These are phyloP conservation scores for Scleropages formosus DNA, from an alignment of 2,797 vertebrate genomes.

Conservation along the genomic window DNA sequence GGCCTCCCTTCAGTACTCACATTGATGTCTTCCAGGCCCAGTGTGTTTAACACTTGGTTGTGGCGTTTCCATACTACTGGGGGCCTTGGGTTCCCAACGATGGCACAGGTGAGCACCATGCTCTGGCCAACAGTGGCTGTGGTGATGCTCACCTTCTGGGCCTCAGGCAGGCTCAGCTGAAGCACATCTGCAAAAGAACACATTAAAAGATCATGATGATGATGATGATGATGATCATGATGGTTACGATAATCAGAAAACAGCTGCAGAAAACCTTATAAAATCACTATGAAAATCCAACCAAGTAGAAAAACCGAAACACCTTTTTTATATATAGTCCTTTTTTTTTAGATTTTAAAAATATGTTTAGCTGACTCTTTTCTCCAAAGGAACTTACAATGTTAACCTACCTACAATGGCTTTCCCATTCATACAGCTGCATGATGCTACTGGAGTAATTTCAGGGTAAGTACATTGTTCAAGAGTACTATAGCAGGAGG, in stretches of 20 bases:
- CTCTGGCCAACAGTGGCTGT: conserved; percentile 88
- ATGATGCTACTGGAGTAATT: no score
- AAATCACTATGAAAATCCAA: neutral
- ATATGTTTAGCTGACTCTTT: no score
- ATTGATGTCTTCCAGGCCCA: conserved; percentile 93
- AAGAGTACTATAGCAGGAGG: no score
- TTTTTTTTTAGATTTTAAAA: conserved; percentile 4
- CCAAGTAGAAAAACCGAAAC: neutral
- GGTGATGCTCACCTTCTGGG: conserved; percentile 77
- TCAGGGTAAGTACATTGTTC: no score
- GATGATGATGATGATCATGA: neutral
- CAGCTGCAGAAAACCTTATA: neutral
- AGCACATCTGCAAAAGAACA: conserved; percentile 79
- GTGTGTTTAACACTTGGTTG: conserved; percentile 79
- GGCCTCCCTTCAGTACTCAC: conserved; percentile 68
- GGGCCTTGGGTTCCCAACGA: conserved; percentile 79
- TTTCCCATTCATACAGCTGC: no score
- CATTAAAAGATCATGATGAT: neutral
- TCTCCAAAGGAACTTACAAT: no score
- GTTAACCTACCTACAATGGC: no score
- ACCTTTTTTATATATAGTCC: neutral
- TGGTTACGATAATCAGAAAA: neutral
- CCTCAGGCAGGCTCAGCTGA: conserved; percentile 82
- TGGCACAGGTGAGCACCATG: conserved; percentile 81
- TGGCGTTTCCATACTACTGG: conserved; percentile 93